phyloP scores from a whole-genome alignment of 1,140 invertebrate species.

The Drosophila pseudoananassae region DNA sequence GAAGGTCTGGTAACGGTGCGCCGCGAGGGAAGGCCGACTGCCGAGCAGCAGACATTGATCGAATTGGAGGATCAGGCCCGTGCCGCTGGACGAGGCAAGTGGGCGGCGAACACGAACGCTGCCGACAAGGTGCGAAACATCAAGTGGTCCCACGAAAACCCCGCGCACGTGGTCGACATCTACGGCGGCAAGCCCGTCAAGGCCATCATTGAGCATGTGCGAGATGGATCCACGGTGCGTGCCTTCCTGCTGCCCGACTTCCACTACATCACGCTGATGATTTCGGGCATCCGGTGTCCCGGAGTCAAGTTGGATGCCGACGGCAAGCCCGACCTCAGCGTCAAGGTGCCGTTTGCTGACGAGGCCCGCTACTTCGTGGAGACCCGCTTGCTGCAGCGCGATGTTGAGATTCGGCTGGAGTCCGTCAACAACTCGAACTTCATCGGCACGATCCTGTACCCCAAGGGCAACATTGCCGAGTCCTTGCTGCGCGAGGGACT shows the following conservation, averaged over 20 bases:
- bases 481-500: slow-evolving; percentile 95
- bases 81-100: slow-evolving; percentile 93
- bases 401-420: slow-evolving; percentile 96
- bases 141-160: slow-evolving; percentile 94
- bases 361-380: slow-evolving; percentile 94
- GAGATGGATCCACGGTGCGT: slow-evolving; percentile 97
- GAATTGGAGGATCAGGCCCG: slow-evolving; percentile 97
- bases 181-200: slow-evolving; percentile 91
- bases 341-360: slow-evolving; percentile 85
- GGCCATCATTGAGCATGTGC: slow-evolving; percentile 97
- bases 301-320: slow-evolving; percentile 89
- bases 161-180: slow-evolving; percentile 92
- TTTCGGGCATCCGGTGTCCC: slow-evolving; percentile 96
- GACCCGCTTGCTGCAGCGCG: slow-evolving; percentile 94
- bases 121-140: slow-evolving; percentile 92
- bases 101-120: slow-evolving; percentile 86
- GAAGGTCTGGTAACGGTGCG: slow-evolving; percentile 95
- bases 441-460: slow-evolving; percentile 97
- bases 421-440: slow-evolving; percentile 96
- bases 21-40: slow-evolving; percentile 89
- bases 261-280: slow-evolving; percentile 94
- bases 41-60: slow-evolving; percentile 88
- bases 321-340: slow-evolving; percentile 87
- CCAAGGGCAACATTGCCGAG: slow-evolving; percentile 97
- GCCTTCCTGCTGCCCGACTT: slow-evolving; percentile 93